Evolutionary conservation across 2,113 vertebrate species (phyloP).

Genomic region (Reinhardtius hippoglossoides): DNA sequence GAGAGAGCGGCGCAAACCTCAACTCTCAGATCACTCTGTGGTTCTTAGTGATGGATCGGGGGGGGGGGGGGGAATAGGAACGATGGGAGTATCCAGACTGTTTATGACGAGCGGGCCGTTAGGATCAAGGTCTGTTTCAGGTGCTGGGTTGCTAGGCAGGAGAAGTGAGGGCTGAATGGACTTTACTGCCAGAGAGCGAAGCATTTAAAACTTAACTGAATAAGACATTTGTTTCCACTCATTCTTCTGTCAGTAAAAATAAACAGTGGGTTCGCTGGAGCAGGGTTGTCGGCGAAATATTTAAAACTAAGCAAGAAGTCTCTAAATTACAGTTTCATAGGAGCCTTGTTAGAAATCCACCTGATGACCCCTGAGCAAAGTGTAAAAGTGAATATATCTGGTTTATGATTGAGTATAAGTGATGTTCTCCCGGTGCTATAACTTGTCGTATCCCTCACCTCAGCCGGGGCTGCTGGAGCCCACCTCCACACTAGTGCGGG

Average conservation of each 20-base stretch:
- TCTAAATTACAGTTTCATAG: background rate
- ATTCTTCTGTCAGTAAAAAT: no score
- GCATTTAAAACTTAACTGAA: no score
- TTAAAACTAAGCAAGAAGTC: no score
- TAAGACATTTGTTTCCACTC: no score
- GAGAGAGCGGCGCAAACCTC: constrained; percentile 3
- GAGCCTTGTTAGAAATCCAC: background rate
- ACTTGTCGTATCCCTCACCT: constrained; percentile 4
- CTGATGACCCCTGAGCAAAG: no score
- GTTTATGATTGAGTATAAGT: constrained; percentile 13
- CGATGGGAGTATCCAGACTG: background rate
- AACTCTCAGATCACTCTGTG: constrained; percentile 6
- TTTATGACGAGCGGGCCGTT: background rate
- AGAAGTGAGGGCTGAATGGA: no score
- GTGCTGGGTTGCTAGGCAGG: background rate
- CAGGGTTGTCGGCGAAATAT: no score
- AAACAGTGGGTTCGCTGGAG: no score
- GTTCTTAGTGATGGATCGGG: no score
- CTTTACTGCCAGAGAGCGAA: background rate
- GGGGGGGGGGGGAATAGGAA: no score
- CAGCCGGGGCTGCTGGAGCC: constrained; percentile 95
- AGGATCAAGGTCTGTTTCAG: background rate
- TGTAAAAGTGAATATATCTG: background rate
- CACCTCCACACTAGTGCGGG: constrained; percentile 89
- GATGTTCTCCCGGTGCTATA: background rate